Conservation (phyloP, 2,888 invertebrate species). For the Andrena chrysosceles region DNA sequence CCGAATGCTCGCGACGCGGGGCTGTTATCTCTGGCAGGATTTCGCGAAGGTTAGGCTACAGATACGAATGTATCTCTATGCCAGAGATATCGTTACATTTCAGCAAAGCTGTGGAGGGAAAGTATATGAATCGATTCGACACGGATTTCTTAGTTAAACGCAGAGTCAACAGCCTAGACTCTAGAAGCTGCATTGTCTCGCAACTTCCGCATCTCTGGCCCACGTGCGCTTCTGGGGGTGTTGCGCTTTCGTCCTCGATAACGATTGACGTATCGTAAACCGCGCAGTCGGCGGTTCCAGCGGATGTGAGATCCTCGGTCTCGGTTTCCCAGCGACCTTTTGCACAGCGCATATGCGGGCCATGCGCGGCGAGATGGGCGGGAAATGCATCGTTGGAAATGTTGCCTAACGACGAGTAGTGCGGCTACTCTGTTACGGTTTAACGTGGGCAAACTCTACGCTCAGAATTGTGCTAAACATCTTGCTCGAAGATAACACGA, state of each 20-base stretch:
- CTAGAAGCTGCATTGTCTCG: background rate
- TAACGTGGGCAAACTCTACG: background rate
- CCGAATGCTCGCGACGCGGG: background rate
- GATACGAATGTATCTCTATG: background rate
- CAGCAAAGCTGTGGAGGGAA: background rate
- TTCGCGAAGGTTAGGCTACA: background rate
- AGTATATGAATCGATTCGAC: background rate
- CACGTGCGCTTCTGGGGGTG: background rate
- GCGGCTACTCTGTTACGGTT: background rate
- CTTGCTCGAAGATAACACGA: background rate
- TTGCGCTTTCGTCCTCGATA: background rate
- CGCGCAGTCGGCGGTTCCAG: background rate
- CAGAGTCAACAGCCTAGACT: background rate
- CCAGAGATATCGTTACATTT: too few relatives aligned
- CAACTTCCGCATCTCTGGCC: slow-evolving; percentile 2
- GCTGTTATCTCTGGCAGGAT: background rate
- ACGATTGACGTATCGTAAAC: slow-evolving; percentile 6
- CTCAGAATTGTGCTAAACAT: background rate
- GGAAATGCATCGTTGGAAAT: slow-evolving; percentile 7
- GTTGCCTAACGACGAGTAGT: background rate
- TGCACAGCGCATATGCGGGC: background rate
- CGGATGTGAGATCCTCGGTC: slow-evolving; percentile 3
- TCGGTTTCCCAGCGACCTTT: background rate
- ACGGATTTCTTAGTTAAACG: background rate
- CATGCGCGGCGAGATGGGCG: slow-evolving; percentile 10